Evolutionary conservation across 2,888 invertebrate species (phyloP), one percentile per base, ranked within the genome.

Genomic region (Campoplex capitator): DNA sequence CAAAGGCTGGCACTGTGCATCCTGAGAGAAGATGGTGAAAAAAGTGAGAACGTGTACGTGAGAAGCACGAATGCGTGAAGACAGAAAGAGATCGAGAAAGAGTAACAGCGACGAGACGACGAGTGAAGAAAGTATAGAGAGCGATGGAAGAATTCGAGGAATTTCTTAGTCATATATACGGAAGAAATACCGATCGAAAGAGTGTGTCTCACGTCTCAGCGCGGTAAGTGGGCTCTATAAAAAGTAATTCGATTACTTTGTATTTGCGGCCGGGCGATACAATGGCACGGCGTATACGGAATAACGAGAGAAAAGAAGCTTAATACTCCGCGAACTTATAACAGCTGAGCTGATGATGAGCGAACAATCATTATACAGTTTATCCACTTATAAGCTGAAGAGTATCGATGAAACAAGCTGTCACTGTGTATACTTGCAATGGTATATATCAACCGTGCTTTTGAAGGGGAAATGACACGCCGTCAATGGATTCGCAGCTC

Each of bases 1-100:
- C 84, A 84, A 86, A 84, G 81, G 81, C 73, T 62, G 23, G 38
- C 74, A 84, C 84, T 86, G 86, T 86, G 86, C 80, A 48, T 62
- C 73, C 58, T 45, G 51, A 38, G 65, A 38, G 28, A 58, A 32
- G 56, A 58, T 38, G 51, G n/a, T 16, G 32, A 71, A 56, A 65
- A 58, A 85, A 76, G 35, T 28, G 65, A 42, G 74, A 54, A 58
- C 62, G 18, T 16, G 51, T 28, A 74, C 48, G n/a, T 32, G 56
- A 56, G n/a, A 23, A 78, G 67, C n/a, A 76, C 28, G 67, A 51
- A 28, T 23, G 28, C 56, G 13, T 28, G 23, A 48, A 70, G 13
- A 9, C 11, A 54, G 23, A 28, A n/a, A 48, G 35, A 35, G n/a
- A 71, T 9, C 11, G 32, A 67, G 28, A 38, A 32, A 62, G 23